Percentiles rank a stretch among this genome's conserved stretches.
Conservation (phyloP, 2,113 vertebrate species). For the human region GRCh38 chr7:2049501-2050000, state of each 20-base stretch:
- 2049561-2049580: neutral
- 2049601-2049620: neutral
- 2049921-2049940: no score
- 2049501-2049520: neutral
- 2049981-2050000: no score
- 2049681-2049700: neutral
- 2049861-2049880: no score
- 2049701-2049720: neutral
- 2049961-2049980: neutral
- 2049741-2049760: neutral
- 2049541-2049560: rapidly evolving
- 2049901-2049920: no score
- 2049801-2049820: no score
- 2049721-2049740: neutral
- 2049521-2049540: neutral
- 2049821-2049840: no score
- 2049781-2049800: no score
- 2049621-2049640: neutral
- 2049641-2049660: neutral
- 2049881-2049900: no score
- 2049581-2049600: neutral
- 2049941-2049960: neutral
- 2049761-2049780: no score
- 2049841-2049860: no score
- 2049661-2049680: neutral